Percentiles rank a stretch among this genome's conserved stretches.
phyloP scores from a whole-genome alignment of 2,888 invertebrate genomes.

The Argyresthia goedartella region DNA sequence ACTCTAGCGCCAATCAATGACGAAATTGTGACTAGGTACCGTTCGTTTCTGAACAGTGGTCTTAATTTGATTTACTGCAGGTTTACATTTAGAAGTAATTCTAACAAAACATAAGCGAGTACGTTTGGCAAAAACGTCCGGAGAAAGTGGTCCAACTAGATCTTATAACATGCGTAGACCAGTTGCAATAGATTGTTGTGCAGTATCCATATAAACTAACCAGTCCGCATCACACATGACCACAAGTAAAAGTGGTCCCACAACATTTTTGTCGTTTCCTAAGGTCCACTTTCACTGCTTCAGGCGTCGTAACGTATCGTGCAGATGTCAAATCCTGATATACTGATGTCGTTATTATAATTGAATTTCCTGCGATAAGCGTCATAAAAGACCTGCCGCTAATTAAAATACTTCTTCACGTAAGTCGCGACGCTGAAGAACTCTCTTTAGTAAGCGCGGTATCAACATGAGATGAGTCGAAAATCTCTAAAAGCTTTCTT shows the following conservation, averaged over 20 bases:
- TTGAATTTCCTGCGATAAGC: too few species aligned
- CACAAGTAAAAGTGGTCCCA: constrained; percentile 46
- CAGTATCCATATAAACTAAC: constrained; percentile 19
- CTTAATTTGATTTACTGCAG: too few species aligned
- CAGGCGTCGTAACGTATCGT: constrained; percentile 1
- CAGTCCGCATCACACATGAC: constrained; percentile 29
- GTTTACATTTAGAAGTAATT: too few species aligned
- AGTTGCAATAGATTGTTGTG: background rate
- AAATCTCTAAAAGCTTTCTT: constrained; percentile 55
- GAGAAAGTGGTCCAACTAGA: background rate
- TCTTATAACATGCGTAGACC: background rate
- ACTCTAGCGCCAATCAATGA: too few species aligned
- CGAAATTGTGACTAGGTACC: too few species aligned
- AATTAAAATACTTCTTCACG: background rate
- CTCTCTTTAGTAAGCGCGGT: constrained; percentile 6
- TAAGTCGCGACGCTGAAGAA: constrained; percentile 1
- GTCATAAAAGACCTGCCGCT: background rate
- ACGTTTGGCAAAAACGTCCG: background rate
- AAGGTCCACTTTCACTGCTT: constrained; percentile 43
- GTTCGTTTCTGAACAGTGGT: too few species aligned
- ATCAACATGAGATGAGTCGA: constrained; percentile 31
- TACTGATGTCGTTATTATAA: too few species aligned
- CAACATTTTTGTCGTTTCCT: constrained; percentile 35
- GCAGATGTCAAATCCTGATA: too few species aligned
- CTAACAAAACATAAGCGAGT: too few species aligned